Percentiles rank a stretch among this genome's conserved stretches.
phyloP scores from a whole-genome alignment of 2,113 vertebrate species.

The Hippocampus barbouri region DNA sequence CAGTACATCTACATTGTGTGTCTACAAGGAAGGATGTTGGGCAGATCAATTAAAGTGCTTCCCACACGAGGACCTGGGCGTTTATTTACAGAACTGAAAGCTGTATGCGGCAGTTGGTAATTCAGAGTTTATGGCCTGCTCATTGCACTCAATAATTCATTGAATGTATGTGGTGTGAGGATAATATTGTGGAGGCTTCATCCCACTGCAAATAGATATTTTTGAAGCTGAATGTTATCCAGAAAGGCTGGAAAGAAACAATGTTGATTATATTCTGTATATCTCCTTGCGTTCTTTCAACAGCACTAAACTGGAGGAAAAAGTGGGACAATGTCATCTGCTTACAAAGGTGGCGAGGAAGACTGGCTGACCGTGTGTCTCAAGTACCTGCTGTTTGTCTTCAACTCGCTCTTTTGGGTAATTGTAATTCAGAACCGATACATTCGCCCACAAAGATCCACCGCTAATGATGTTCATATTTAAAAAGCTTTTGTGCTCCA shows the following conservation, averaged over 20 bases:
- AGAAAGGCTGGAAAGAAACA: not conserved
- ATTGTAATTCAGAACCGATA: slow-evolving; percentile 67
- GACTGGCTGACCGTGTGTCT: slow-evolving; percentile 79
- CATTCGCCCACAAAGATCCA: not conserved
- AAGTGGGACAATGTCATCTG: slow-evolving; percentile 65
- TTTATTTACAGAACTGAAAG: slow-evolving; percentile 46
- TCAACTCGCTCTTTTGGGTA: slow-evolving; percentile 89
- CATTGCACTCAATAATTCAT: slow-evolving; percentile 31
- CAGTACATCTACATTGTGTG: no score
- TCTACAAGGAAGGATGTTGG: not conserved
- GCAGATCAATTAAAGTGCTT: slow-evolving; percentile 43
- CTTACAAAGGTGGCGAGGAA: slow-evolving; percentile 73
- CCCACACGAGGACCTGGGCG: slow-evolving; percentile 5
- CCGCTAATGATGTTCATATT: not conserved
- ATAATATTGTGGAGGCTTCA: not conserved
- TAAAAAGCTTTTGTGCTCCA: not conserved
- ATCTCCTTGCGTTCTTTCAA: slow-evolving; percentile 17
- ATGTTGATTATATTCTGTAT: no score
- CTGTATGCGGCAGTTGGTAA: slow-evolving; percentile 17
- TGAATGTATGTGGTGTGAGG: slow-evolving; percentile 6
- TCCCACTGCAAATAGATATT: not conserved
- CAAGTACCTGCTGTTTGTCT: slow-evolving; percentile 83
- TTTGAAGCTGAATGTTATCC: not conserved
- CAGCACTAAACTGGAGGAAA: slow-evolving; percentile 18
- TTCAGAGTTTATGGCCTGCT: slow-evolving; percentile 27